Percentiles rank a stretch among this genome's conserved stretches.
phyloP scores from a whole-genome alignment of 2,113 vertebrate species.

The Melospiza georgiana region DNA sequence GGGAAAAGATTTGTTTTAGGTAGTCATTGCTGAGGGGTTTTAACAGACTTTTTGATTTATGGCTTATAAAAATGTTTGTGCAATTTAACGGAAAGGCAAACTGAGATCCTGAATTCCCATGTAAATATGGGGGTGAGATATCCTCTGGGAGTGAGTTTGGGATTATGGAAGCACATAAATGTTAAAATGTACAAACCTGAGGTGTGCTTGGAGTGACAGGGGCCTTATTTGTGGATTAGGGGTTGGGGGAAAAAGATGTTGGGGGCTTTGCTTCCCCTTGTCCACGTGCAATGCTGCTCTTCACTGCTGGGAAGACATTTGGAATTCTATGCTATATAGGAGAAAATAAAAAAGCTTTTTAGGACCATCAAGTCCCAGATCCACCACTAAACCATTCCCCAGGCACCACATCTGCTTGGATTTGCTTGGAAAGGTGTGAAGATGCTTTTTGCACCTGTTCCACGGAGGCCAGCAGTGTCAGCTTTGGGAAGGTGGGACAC shows the following conservation, averaged over 20 bases:
- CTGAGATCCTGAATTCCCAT: not conserved
- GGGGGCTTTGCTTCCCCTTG: not conserved
- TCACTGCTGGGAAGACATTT: not conserved
- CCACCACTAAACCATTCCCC: not conserved
- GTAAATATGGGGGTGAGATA: not conserved
- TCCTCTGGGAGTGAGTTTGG: not conserved
- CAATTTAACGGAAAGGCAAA: not conserved
- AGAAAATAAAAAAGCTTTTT: fast-evolving
- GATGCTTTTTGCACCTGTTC: not conserved
- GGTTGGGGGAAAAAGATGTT: not conserved
- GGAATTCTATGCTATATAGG: not conserved
- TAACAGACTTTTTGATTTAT: not conserved
- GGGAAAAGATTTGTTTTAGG: conserved; percentile 32
- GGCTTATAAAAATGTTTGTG: not conserved
- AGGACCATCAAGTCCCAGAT: not conserved
- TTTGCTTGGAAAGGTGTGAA: not conserved
- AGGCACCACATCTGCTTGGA: not conserved
- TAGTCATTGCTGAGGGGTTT: not conserved
- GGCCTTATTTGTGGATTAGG: not conserved
- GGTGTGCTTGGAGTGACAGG: not conserved
- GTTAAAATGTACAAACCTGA: not conserved
- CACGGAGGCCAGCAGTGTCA: not conserved
- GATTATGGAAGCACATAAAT: not conserved
- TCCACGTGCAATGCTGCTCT: fast-evolving
- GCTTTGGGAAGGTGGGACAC: fast-evolving